These are phyloP conservation scores for Danionella cerebrum DNA, from an alignment of 2,113 vertebrate genomes.

Conservation along the genomic window DNA sequence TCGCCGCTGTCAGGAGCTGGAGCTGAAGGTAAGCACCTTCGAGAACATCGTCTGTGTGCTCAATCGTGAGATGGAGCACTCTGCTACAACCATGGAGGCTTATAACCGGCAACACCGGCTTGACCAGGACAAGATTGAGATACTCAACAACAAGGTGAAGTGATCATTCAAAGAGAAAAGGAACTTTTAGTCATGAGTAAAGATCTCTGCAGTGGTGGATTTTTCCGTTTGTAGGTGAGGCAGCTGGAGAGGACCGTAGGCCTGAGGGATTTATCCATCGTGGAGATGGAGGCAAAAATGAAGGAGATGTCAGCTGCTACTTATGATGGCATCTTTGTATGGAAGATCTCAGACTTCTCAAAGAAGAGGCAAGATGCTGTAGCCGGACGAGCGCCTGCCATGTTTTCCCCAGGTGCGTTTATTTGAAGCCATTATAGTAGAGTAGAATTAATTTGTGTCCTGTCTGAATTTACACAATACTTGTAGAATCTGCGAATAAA, in stretches of 20 bases:
- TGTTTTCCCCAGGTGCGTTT: slow-evolving; percentile 89
- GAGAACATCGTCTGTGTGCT: slow-evolving; percentile 96
- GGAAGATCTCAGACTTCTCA: slow-evolving; percentile 90
- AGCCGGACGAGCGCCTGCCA: slow-evolving; percentile 81
- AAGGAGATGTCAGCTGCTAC: slow-evolving; percentile 81
- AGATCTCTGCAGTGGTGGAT: neutral
- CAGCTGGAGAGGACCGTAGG: slow-evolving; percentile 92
- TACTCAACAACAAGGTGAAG: slow-evolving; percentile 81
- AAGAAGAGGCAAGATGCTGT: slow-evolving; percentile 91
- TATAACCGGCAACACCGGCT: slow-evolving; percentile 81
- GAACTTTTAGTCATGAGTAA: too few relatives aligned
- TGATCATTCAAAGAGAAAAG: too few relatives aligned
- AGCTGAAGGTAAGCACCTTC: slow-evolving; percentile 82
- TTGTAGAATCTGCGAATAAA: too few relatives aligned
- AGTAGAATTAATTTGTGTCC: too few relatives aligned
- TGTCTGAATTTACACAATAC: too few relatives aligned
- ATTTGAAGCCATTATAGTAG: too few relatives aligned
- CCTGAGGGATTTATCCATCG: slow-evolving; percentile 85
- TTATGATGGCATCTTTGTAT: slow-evolving; percentile 85
- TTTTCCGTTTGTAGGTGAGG: slow-evolving; percentile 78
- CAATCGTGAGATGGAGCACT: slow-evolving; percentile 88
- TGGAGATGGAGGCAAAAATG: slow-evolving; percentile 87
- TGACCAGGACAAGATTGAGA: slow-evolving; percentile 90
- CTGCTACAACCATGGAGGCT: slow-evolving; percentile 78
- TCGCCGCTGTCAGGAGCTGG: slow-evolving; percentile 74